Percentiles rank a stretch among this genome's conserved stretches.
Evolutionary conservation across 1,140 invertebrate genomes (phyloP).

Genomic region (Druon quercuslanigerum): DNA sequence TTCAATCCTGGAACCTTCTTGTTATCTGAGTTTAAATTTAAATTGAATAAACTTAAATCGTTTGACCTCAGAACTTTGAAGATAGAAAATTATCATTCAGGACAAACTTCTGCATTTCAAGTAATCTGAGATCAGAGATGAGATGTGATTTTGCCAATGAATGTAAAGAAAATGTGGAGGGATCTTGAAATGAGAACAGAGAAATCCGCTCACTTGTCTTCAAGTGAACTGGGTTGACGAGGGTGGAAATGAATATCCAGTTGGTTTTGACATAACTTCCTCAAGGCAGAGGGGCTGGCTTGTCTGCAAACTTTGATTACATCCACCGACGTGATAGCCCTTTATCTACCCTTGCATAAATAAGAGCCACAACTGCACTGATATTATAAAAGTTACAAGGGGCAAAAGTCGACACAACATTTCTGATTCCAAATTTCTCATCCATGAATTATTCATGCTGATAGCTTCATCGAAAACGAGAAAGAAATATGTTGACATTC

Average conservation of each 20-base stretch:
- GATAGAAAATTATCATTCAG: too few species aligned
- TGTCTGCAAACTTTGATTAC: constrained; percentile 63
- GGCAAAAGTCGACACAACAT: constrained; percentile 22
- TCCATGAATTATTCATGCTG: constrained; percentile 11
- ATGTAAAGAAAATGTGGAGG: neutral
- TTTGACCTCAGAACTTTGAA: too few species aligned
- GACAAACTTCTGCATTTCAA: too few species aligned
- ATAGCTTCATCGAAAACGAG: neutral
- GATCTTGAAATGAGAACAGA: constrained; percentile 3
- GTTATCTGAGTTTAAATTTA: too few species aligned
- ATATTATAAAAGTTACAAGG: constrained; percentile 30
- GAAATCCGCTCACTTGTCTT: constrained; percentile 1
- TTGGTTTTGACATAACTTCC: constrained; percentile 35
- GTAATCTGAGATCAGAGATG: too few species aligned
- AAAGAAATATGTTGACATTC: neutral
- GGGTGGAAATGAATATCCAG: constrained; percentile 50
- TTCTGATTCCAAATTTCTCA: constrained; percentile 1
- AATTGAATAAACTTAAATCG: too few species aligned
- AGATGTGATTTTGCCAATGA: too few species aligned
- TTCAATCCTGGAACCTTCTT: too few species aligned
- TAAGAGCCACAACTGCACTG: constrained; percentile 23
- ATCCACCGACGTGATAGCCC: constrained; percentile 46
- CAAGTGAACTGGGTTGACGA: neutral
- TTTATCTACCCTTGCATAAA: constrained; percentile 31
- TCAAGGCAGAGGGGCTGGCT: constrained; percentile 40